Evolutionary conservation across 2,888 invertebrate species (phyloP), one percentile per base, ranked within the genome.

Genomic region (Trisateles emortualis): DNA sequence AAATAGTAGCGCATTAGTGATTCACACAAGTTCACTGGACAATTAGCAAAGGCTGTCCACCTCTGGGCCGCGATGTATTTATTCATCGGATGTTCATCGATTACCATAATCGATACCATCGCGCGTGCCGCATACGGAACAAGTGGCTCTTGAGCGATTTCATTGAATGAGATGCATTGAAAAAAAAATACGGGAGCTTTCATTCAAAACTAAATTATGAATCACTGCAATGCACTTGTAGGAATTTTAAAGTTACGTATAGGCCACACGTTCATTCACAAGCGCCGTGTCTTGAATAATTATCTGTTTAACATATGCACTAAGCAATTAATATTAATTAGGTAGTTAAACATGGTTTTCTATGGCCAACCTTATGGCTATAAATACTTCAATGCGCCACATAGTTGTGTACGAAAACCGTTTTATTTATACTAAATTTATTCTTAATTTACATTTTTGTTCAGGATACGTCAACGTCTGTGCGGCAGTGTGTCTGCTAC

Each of bases 31-130:
- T 90, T 88, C 88, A 89, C 83, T 86, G 89, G 86, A 89, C 91
- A 92, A 92, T 92, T 92, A 92, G 92, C 88, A 89, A 90, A 92
- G 92, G 92, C 90, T 92, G 92, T 90, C 90, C 86, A 92, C 92
- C 92, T 91, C 88, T 89, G 84, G 83, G 85, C 81, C 78, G 76
- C 83, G 82, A 77, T 86, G 86, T 90, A 89, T 90, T 86, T 90
- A 92, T 92, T 92, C 91, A 92, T 91, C 92, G 90, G 90, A 90
- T 91, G 92, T 90, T 80, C 83, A 86, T 70, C 81, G 92, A 92
- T 92, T 92, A 92, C 90, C 92, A 92, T 92, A 92, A 91, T 90
- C 90, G 90, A 91, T 88, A 88, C 76, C 84, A 86, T 82, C 82
- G 87, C 84, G 80, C 88, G 91, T 84, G 84, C 83, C 85, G 91